These are phyloP conservation scores for Drosophila parabipectinata DNA, from an alignment of 1,140 invertebrate species.

Conservation along the genomic window DNA sequence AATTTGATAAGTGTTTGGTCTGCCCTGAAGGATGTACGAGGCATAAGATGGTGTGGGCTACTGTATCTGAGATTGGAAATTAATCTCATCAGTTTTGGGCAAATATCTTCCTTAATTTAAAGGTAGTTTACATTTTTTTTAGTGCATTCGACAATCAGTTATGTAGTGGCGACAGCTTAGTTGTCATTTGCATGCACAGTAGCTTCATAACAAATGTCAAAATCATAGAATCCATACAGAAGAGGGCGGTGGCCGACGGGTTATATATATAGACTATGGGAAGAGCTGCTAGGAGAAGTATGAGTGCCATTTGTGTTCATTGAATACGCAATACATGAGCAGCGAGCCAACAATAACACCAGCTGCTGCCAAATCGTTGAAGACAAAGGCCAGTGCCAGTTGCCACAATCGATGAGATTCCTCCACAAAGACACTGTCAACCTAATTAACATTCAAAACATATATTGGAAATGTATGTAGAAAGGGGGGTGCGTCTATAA, in stretches of 20 bases:
- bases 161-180: slow-evolving; percentile 48
- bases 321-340: slow-evolving; percentile 78
- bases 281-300: not conserved
- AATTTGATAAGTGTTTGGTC: slow-evolving; percentile 77
- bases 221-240: slow-evolving; percentile 68
- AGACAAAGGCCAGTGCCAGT: slow-evolving; percentile 22
- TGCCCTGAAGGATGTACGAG: slow-evolving; percentile 31
- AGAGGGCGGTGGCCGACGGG: not conserved
- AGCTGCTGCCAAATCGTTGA: slow-evolving; percentile 16
- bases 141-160: slow-evolving; percentile 36
- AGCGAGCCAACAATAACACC: slow-evolving; percentile 33
- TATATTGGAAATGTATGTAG: slow-evolving; percentile 68
- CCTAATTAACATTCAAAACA: slow-evolving; percentile 80
- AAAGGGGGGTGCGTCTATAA: too few relatives aligned
- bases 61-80: slow-evolving; percentile 31
- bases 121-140: not conserved
- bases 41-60: slow-evolving; percentile 30
- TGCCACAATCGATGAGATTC: slow-evolving; percentile 27
- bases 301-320: slow-evolving; percentile 57
- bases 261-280: not conserved
- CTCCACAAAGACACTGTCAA: slow-evolving; percentile 16
- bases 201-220: slow-evolving; percentile 75
- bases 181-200: slow-evolving; percentile 75
- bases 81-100: slow-evolving; percentile 3
- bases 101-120: too few relatives aligned